Percentiles rank a stretch among this genome's conserved stretches.
phyloP scores from a whole-genome alignment of 2,888 invertebrate genomes.

The Thera britannica region DNA sequence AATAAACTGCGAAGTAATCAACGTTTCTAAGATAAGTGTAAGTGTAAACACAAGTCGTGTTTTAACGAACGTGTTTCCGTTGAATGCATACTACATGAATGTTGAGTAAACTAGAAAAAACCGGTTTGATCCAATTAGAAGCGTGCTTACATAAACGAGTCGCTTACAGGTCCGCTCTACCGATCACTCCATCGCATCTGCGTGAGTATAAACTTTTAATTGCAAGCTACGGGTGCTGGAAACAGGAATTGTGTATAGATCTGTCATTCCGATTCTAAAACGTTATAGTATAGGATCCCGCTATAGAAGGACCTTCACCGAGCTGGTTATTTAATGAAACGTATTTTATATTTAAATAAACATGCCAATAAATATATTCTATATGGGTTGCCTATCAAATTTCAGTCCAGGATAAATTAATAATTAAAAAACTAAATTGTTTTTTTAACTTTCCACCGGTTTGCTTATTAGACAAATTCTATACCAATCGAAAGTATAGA shows the following conservation, averaged over 20 bases:
- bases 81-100: slow-evolving; percentile 38
- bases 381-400: too few species aligned
- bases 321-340: too few species aligned
- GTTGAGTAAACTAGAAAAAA: slow-evolving; percentile 38
- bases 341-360: too few species aligned
- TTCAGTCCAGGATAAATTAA: too few species aligned
- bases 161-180: slow-evolving; percentile 60
- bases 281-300: too few species aligned
- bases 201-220: slow-evolving; percentile 65
- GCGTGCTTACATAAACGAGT: slow-evolving; percentile 56
- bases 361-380: too few species aligned
- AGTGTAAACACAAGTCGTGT: slow-evolving; percentile 11
- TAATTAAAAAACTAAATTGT: too few species aligned
- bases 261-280: neutral
- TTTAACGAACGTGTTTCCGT: slow-evolving; percentile 34
- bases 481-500: too few species aligned
- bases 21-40: slow-evolving; percentile 7
- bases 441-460: too few species aligned
- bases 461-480: too few species aligned
- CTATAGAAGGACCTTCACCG: too few species aligned
- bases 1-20: neutral
- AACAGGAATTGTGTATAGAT: slow-evolving; percentile 7
- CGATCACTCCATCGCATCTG: slow-evolving; percentile 52
- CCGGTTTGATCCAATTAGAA: slow-evolving; percentile 56
- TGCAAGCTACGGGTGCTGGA: slow-evolving; percentile 45